These are phyloP conservation scores for Eleutherodactylus coqui DNA, from an alignment of 2,797 vertebrate species.

Conservation along the genomic window DNA sequence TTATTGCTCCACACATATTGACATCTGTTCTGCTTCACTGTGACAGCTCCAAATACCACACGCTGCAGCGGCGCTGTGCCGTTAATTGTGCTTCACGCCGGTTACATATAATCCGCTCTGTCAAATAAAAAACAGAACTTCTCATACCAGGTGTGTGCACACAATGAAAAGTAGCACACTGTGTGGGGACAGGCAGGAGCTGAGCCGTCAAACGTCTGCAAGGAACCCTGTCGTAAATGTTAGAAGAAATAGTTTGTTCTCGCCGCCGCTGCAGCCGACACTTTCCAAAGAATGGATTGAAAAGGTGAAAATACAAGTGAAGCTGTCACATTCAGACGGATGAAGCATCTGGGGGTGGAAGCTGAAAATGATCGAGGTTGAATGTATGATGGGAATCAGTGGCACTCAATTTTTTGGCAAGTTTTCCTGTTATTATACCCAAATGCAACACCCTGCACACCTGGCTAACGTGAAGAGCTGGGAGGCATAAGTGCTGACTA, in stretches of 20 bases:
- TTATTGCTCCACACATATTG: conserved; percentile 37
- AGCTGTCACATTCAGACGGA: not conserved
- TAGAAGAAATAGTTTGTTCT: not conserved
- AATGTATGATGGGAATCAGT: not conserved
- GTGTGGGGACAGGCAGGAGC: conserved; percentile 42
- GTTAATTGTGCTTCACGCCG: conserved; percentile 43
- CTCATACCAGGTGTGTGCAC: conserved; percentile 39
- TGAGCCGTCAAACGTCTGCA: conserved; percentile 16
- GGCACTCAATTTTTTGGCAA: not conserved
- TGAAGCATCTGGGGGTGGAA: not conserved
- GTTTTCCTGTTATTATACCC: not conserved
- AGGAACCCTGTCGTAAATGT: conserved; percentile 18
- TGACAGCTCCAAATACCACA: conserved; percentile 50
- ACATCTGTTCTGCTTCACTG: conserved; percentile 50
- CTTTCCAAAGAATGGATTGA: not conserved
- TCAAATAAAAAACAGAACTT: conserved; percentile 22
- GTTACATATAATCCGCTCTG: conserved; percentile 13
- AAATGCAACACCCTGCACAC: no score
- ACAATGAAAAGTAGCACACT: conserved; percentile 9
- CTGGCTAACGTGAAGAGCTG: no score
- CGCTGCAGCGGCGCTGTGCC: conserved; percentile 1
- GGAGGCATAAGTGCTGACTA: no score
- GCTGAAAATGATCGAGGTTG: not conserved
- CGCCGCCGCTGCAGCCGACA: not conserved
- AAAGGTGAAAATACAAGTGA: not conserved